Conservation (phyloP, 2,888 invertebrate genomes). For the Stegana nigrithorax region DNA sequence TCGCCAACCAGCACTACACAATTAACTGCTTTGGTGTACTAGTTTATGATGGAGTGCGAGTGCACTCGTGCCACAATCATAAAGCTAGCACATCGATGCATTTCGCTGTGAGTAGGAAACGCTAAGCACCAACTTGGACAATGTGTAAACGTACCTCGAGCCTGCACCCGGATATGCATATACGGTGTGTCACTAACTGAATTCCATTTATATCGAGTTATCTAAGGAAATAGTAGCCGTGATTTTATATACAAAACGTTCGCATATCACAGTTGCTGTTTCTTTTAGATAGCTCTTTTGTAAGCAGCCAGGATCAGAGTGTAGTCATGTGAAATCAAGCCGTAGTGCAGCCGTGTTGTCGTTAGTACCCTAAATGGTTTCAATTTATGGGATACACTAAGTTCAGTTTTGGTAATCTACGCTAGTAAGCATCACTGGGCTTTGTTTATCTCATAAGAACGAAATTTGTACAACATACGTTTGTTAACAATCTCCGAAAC, state of each 20-base stretch:
- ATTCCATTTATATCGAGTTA: slow-evolving; percentile 65
- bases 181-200: too few relatives aligned
- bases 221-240: slow-evolving; percentile 70
- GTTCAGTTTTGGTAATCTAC: slow-evolving; percentile 62
- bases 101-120: slow-evolving; percentile 46
- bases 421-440: slow-evolving; percentile 60
- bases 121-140: too few relatives aligned
- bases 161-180: too few relatives aligned
- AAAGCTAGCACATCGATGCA: slow-evolving; percentile 69
- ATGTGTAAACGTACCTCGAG: too few relatives aligned
- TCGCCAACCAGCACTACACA: slow-evolving; percentile 35
- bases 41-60: slow-evolving; percentile 58
- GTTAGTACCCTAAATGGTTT: slow-evolving; percentile 40
- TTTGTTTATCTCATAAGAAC: slow-evolving; percentile 66
- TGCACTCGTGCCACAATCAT: slow-evolving; percentile 54
- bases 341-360: too few relatives aligned
- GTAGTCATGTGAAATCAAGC: not conserved
- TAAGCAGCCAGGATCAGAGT: slow-evolving; percentile 54
- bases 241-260: slow-evolving; percentile 58
- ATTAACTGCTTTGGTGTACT: slow-evolving; percentile 66
- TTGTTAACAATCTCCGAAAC: too few relatives aligned
- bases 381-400: slow-evolving; percentile 68
- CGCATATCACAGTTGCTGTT: slow-evolving; percentile 69
- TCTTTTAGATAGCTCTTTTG: slow-evolving; percentile 69
- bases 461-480: slow-evolving; percentile 40